Base-by-base conservation (phyloP, 30 jellyfish, hydroid and myxozoan genomes). In the Rhopilema esculentum region DNA sequence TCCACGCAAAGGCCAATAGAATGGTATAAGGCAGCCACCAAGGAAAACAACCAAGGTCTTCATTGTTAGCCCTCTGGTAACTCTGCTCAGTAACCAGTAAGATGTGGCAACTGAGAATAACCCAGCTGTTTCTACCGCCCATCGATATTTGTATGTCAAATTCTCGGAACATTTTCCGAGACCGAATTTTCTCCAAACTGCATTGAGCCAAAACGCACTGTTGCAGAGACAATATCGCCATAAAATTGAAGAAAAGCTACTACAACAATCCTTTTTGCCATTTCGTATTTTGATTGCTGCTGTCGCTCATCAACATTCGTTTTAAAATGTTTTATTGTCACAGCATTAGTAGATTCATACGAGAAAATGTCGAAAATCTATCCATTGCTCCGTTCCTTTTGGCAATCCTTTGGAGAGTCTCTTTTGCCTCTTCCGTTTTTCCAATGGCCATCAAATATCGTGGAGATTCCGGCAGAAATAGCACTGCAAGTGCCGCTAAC, bases 351-450 rank as follows among this genome's bases (percentile, higher is more conserved):
- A 12, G 57, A 2, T 12, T 40, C 9, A 12, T 2, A 40, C 57
- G 6, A 2, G 57, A 6, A 40, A 6, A 12, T 40, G 12, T 12
- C 57, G 9, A 20, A 6, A 32, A 1, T 26, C 49, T 8, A n/a
- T n/a, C n/a, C n/a, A n/a, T n/a, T n/a, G n/a, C 31, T 21, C 78
- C 78, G 23, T 67, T 67, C 78, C 16, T 67, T 67, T n/a, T 67
- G 49, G 78, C 78, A 20, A 67, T 67, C 49, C 49, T 26, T 32
- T 24, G 50, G 8, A 67, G 31, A 20, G 31, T 32, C 7, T 21
- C 49, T 9, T n/a, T 26, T 1, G 78, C 78, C 23, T 67, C 78
- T 1, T 24, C 49, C 22, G 16, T 6, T 32, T 18, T 2, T 27
- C 78, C 49, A 16, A 20, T 24, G 7, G 78, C 33, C 50, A n/a